These are phyloP conservation scores for Lytechinus pictus DNA, from an alignment of 35 echinoderm and acorn worm species.

Conservation along the genomic window DNA sequence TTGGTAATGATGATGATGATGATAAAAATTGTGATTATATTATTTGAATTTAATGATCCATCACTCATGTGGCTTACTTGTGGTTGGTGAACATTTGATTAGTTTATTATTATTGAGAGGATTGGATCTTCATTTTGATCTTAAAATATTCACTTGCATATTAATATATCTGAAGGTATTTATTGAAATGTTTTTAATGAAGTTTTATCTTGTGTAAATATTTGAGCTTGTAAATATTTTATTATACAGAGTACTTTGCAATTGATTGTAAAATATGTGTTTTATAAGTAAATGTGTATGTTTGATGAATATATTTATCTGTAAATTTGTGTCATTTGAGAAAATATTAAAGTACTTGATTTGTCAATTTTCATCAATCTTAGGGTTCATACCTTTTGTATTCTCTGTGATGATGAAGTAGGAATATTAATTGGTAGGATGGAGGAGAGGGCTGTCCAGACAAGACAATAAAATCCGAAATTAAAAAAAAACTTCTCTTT, in stretches of 20 bases:
- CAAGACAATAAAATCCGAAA: no score
- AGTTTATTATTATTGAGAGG: not conserved
- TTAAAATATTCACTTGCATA: not conserved
- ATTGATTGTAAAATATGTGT: not conserved
- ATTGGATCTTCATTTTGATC: not conserved
- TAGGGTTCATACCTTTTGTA: not conserved
- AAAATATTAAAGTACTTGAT: not conserved
- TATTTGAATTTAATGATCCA: not conserved
- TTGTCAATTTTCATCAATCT: not conserved
- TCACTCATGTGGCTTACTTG: not conserved
- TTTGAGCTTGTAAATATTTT: not conserved
- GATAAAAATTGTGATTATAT: no score
- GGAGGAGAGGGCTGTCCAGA: no score
- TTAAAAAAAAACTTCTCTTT: no score
- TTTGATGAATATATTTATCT: not conserved
- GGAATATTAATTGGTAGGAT: no score
- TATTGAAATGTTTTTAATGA: not conserved
- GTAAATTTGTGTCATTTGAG: not conserved
- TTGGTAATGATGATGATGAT: not conserved
- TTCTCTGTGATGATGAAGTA: not conserved
- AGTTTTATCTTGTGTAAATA: not conserved
- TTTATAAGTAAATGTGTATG: conserved; percentile 6
- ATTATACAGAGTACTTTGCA: not conserved
- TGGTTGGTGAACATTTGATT: no score
- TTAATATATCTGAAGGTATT: not conserved